Evolutionary conservation across 2,888 invertebrate genomes (phyloP), one percentile per base, ranked within the genome.

Genomic region (Trachelus troglodyta): DNA sequence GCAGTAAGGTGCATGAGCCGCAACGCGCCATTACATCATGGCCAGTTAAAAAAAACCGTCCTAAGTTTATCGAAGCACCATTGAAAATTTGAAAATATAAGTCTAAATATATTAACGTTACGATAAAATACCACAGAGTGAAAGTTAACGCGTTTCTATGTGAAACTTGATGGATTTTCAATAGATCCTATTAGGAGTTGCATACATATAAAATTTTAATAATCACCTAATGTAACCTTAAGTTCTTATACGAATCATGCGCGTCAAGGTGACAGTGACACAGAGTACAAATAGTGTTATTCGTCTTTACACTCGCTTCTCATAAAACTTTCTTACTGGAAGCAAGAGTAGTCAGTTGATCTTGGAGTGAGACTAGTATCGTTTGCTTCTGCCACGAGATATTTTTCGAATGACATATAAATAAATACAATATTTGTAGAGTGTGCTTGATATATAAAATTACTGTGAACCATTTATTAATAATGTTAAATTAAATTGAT

Each of bases 1-100:
- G 81, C 76, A 80, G 76, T 80, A 78, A 77, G 79, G 69, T 76
- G 81, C 83, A 78, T 82, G 79, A 79, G 76, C 71, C 71, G 31
- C 71, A 31, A 12, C 31, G 12, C 12, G 12, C 12, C 31, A 31
- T 71, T 71, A 71, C 71, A 71, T 71, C 71, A 71, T 31, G 40
- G 40, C 6, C 40, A 56, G 23, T 56, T 23, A 15, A 56, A 56
- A 23, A 56, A 56, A 6, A 23, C 6, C 23, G 6, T 56, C 23
- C 6, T 1, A 23, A 23, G 40, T 23, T 56, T 56, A 15, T 23
- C 40, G 40, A 56, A 56, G 2, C 23, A 56, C 0, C 23, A 23
- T 56, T 23, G 40, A 23, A 23, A 56, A 56, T 23, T 6, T 1
- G 23, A 23, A 23, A 56, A 23, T 23, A 15, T 56, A 23, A 56